Base-by-base conservation (phyloP, 2,888 invertebrate genomes). In the Panopea generosa region DNA sequence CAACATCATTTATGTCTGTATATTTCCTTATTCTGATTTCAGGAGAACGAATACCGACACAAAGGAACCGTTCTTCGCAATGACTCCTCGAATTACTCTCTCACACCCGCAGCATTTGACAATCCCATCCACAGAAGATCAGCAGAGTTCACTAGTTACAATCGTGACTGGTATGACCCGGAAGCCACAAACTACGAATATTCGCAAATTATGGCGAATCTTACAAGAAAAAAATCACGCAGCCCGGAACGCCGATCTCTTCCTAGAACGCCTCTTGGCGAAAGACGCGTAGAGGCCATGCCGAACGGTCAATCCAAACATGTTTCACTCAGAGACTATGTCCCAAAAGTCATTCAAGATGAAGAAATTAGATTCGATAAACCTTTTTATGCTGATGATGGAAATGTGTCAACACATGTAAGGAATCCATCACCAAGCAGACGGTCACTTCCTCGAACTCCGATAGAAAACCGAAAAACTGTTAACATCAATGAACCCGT, bases 51-150 rank as follows among this genome's bases (percentile, higher is more conserved):
- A 33, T 33, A 33, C 33, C 6, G 33, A 33, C 33, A 4, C 33
- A 33, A 33, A 33, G 33, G 22, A 50, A 38, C 38, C 33, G 50
- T 2, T n/a, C n/a, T n/a, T n/a, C n/a, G n/a, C 50, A 49, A 59
- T n/a, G 26, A 59, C 24, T 27, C 59, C 2, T 45, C 45, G 1
- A 68, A 74, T 33, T 68, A 43, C 33, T 59, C 74, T 11, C 55
- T 50, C 24, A 59, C 40, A 16, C 43, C 40, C 18, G 43, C 40
- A 40, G n/a, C n/a, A n/a, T 76, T 70, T 29, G 70, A 66, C 50
- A 76, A 76, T n/a, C 75, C 75, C 9, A 70, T 61, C 9, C 70
- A 70, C 45, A 53, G 75, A 18, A 45, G 75, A 2, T 76, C 75
- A 40, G 65, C 66, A 22, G 75, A 70, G 49, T 53, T 65, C 1